phyloP scores from a whole-genome alignment of 2,888 invertebrate genomes.

The Ecliptopera silaceata region DNA sequence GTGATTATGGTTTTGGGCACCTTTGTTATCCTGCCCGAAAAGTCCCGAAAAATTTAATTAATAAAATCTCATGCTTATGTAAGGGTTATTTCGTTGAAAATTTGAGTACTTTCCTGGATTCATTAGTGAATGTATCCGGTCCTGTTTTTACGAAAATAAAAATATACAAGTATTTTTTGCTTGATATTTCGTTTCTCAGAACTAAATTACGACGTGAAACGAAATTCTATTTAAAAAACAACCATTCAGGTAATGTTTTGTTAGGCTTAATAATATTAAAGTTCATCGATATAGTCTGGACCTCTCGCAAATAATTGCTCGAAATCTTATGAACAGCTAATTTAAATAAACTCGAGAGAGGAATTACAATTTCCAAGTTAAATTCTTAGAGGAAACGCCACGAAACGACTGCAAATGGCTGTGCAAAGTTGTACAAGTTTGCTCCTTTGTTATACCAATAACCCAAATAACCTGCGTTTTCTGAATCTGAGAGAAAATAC shows the following conservation, averaged over 20 bases:
- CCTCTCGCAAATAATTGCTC: conserved; percentile 7
- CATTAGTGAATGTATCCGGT: background rate
- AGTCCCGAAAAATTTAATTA: conserved; percentile 17
- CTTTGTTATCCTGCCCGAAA: conserved; percentile 17
- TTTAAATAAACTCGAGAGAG: conserved; percentile 39
- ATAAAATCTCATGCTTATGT: conserved; percentile 25
- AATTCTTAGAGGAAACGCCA: conserved; percentile 50
- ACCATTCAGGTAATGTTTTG: background rate
- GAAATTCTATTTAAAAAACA: background rate
- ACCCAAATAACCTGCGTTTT: conserved; percentile 46
- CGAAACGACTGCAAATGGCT: conserved; percentile 51
- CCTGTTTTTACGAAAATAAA: background rate
- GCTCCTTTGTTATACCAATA: conserved; percentile 46
- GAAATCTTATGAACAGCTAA: conserved; percentile 34
- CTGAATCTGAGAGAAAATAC: conserved; percentile 44
- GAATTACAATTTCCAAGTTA: conserved; percentile 52
- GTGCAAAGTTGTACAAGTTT: conserved; percentile 48
- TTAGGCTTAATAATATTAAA: background rate
- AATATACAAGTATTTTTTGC: background rate
- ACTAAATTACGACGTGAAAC: too few relatives aligned
- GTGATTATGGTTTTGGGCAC: conserved; percentile 24
- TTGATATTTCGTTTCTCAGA: too few relatives aligned
- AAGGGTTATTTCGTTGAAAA: conserved; percentile 21
- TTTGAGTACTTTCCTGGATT: conserved; percentile 2
- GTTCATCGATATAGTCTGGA: conserved; percentile 1